Percentiles rank a stretch among this genome's conserved stretches.
Evolutionary conservation across 2,888 invertebrate species (phyloP).

Genomic region (Myopa testacea): DNA sequence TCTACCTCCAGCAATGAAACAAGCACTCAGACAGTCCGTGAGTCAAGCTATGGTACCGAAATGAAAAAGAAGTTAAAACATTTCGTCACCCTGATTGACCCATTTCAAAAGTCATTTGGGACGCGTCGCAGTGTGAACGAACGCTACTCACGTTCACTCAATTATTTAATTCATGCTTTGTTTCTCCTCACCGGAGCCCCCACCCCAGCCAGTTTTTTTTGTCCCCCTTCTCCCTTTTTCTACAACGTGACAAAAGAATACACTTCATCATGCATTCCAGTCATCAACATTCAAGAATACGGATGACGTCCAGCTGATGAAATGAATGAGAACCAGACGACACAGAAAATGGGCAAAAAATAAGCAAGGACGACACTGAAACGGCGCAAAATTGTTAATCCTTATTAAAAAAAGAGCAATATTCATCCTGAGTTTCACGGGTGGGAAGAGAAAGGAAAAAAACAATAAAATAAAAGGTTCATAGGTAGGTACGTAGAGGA

Average conservation of each 20-base stretch:
- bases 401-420: background rate
- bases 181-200: background rate
- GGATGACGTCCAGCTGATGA: constrained; percentile 32
- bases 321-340: constrained; percentile 26
- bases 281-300: constrained; percentile 32
- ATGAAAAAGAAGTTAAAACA: constrained; percentile 11
- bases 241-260: background rate
- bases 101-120: constrained; percentile 38
- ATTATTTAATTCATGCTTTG: constrained; percentile 41
- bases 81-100: constrained; percentile 35
- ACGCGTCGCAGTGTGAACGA: constrained; percentile 35
- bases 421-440: background rate
- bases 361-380: background rate
- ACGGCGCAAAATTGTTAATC: constrained; percentile 31
- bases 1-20: too few species aligned
- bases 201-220: too few species aligned
- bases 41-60: background rate
- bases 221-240: too few species aligned
- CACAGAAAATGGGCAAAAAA: background rate
- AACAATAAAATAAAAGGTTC: background rate
- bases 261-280: constrained; percentile 48
- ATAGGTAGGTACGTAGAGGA: background rate
- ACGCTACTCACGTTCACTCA: constrained; percentile 39
- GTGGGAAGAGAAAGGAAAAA: background rate
- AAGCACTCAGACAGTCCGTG: background rate